These are phyloP conservation scores for Eristalis pertinax DNA, from an alignment of 2,888 invertebrate species.

Conservation along the genomic window DNA sequence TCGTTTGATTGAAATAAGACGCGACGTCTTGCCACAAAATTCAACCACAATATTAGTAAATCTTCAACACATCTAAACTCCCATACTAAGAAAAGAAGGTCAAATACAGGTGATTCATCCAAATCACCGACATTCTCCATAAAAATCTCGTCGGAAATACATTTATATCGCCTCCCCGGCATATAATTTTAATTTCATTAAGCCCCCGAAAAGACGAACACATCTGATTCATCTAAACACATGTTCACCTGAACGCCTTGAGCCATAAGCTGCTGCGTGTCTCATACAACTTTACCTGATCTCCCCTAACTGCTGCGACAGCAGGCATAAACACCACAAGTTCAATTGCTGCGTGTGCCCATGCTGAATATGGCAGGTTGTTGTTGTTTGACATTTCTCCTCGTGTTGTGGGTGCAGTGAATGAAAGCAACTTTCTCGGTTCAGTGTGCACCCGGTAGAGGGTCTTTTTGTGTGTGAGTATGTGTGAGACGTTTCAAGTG, in stretches of 20 bases:
- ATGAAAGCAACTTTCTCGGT: slow-evolving; percentile 42
- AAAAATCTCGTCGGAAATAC: slow-evolving; percentile 48
- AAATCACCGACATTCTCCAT: slow-evolving; percentile 25
- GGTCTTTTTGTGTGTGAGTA: neutral
- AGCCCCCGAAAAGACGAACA: neutral
- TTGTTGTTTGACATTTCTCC: slow-evolving; percentile 33
- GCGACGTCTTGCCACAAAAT: neutral
- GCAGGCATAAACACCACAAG: slow-evolving; percentile 35
- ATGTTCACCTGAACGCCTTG: slow-evolving; percentile 8
- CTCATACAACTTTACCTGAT: slow-evolving; percentile 12
- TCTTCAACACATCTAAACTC: neutral
- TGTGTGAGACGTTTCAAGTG: slow-evolving; percentile 19
- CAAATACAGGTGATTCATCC: slow-evolving; percentile 43
- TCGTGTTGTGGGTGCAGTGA: neutral
- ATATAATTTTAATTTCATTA: slow-evolving; percentile 34
- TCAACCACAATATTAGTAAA: neutral
- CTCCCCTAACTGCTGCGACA: neutral
- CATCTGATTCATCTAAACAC: slow-evolving; percentile 48
- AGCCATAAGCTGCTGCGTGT: neutral
- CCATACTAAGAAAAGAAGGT: neutral
- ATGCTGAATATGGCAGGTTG: neutral
- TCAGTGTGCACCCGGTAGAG: neutral
- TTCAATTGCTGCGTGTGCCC: slow-evolving; percentile 28
- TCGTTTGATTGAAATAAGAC: neutral
- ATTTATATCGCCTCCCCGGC: slow-evolving; percentile 16